These are phyloP conservation scores for Anas platyrhynchos DNA, from an alignment of 2,113 vertebrate species.

Conservation along the genomic window DNA sequence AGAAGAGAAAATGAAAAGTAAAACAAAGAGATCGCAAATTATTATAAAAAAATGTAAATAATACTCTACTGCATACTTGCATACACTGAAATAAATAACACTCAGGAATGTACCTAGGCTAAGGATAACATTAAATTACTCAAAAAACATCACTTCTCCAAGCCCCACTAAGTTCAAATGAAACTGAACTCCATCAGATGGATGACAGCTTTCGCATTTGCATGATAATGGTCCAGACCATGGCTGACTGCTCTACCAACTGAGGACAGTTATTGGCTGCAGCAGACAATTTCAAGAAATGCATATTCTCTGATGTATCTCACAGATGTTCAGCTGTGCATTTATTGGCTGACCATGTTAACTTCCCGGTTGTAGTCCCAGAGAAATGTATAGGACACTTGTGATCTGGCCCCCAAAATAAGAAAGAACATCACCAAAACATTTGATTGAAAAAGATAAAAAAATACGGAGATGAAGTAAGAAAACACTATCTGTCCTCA, in stretches of 20 bases:
- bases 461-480: not conserved
- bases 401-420: not conserved
- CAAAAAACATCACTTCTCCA: not conserved
- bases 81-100: not conserved
- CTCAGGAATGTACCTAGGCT: not conserved
- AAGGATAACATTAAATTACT: not conserved
- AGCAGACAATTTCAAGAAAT: not conserved
- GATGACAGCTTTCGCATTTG: not conserved
- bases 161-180: not conserved
- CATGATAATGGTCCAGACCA: not conserved
- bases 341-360: not conserved
- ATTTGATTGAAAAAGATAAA: not conserved
- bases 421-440: not conserved
- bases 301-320: not conserved
- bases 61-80: not conserved
- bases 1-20: not conserved
- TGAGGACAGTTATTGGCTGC: not conserved
- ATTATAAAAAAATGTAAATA: not conserved
- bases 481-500: not conserved
- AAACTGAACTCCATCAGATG: not conserved
- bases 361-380: not conserved
- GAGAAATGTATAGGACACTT: not conserved
- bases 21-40: not conserved
- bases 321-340: not conserved
- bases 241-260: rapidly evolving